Evolutionary conservation across 1,140 invertebrate species (phyloP).

Genomic region (Ridgeia piscesae): DNA sequence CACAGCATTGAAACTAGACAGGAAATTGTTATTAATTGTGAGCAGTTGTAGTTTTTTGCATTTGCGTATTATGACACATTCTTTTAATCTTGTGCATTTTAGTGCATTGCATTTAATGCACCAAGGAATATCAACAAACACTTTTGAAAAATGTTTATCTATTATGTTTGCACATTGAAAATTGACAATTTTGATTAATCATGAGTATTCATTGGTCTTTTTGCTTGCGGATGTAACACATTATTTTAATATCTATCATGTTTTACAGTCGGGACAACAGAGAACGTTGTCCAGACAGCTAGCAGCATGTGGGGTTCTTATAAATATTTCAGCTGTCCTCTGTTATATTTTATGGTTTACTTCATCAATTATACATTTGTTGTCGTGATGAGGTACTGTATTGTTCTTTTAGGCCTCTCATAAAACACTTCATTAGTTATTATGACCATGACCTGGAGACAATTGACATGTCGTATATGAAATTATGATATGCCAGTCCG

Average conservation of each 20-base stretch:
- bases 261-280: not conserved
- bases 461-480: not conserved
- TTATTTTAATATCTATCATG: not conserved
- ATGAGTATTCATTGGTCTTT: not conserved
- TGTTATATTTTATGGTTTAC: not conserved
- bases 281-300: not conserved
- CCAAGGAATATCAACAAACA: not conserved
- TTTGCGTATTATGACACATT: not conserved
- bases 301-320: not conserved
- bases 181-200: not conserved
- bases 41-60: not conserved
- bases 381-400: not conserved
- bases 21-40: not conserved
- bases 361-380: not conserved
- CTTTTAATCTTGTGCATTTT: not conserved
- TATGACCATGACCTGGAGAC: not conserved
- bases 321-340: not conserved
- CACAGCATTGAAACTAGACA: no score
- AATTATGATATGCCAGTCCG: not conserved
- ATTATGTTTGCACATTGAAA: not conserved
- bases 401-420: not conserved
- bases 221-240: not conserved
- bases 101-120: not conserved
- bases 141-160: not conserved
- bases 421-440: not conserved